Base-by-base conservation (phyloP, 2,797 vertebrate genomes). In the Eidolon dupreanum region DNA sequence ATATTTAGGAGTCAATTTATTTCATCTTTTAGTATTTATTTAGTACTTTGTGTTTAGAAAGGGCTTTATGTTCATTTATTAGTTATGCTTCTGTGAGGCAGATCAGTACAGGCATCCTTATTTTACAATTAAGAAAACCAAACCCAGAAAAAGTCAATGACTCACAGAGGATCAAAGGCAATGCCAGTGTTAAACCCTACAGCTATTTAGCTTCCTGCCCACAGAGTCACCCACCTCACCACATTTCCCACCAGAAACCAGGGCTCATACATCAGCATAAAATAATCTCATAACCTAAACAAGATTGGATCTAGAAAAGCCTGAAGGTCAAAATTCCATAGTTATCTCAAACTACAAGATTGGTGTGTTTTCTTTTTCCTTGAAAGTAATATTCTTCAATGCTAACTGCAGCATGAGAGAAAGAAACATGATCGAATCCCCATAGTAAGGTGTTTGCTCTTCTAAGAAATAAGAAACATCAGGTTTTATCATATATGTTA, bases 11-110 rank as follows among this genome's bases (percentile, higher is more conserved):
- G 61, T 74, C 66, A 70, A 86, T 74, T 93, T 75, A 57, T 55
- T 79, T 93, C n/a, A 84, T 73, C 51, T 63, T 78, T 90, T 81
- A 75, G 24, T 24, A 90, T 88, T 96, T 93, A 81, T 74, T 90
- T 77, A 93, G 57, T 73, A 82, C 24, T 55, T n/a, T 9, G 36
- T 61, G 38, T 81, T 90, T 86, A 15, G n/a, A 31, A 71, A 89
- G 88, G 91, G 36, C 3, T 70, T 87, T 83, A 49, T 17, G 38
- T 46, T 63, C 24, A 55, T 8, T 75, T 91, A n/a, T 43, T 73
- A 63, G 17, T 93, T 88, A 66, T 84, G 78, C n/a, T 85, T 91
- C 85, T 46, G 24, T 61, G 57, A 89, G 46, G 41, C 28, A 73
- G 36, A 73, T 61, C 7, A 4, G 28, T 49, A 73, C n/a, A 59